These are phyloP conservation scores for Otolemur garnettii DNA, from an alignment of 2,113 vertebrate species.

Conservation along the genomic window DNA sequence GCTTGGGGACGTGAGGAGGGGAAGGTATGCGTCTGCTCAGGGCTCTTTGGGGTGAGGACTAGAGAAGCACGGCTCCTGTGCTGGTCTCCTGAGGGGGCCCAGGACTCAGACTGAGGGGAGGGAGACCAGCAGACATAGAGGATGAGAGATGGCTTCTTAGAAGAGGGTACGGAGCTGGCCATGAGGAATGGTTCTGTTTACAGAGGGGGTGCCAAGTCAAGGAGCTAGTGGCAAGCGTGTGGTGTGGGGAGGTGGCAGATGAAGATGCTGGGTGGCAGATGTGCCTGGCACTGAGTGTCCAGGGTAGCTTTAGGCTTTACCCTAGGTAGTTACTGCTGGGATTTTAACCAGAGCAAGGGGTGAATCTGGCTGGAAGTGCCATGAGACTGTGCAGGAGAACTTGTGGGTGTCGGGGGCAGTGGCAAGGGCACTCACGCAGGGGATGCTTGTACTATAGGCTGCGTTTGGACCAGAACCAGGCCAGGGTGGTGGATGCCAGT, in stretches of 20 bases:
- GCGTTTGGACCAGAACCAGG: constrained; percentile 89
- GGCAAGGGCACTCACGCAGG: background rate
- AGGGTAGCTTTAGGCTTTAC: background rate
- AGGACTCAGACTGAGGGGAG: background rate
- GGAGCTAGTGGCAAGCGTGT: background rate
- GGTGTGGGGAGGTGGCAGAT: background rate
- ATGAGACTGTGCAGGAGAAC: background rate
- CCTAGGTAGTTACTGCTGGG: rapidly evolving
- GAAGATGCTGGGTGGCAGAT: background rate
- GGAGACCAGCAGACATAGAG: background rate
- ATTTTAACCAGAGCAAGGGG: background rate
- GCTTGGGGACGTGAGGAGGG: background rate
- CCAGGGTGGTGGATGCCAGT: constrained; percentile 88
- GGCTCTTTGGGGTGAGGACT: background rate
- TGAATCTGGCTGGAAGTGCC: background rate
- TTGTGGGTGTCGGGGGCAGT: rapidly evolving
- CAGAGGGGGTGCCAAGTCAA: background rate
- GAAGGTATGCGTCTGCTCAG: background rate
- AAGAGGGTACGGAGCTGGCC: background rate
- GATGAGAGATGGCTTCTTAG: background rate
- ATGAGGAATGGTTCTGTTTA: background rate
- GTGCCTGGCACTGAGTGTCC: background rate
- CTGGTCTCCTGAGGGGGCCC: background rate
- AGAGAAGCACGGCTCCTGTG: background rate
- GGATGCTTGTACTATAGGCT: constrained; percentile 86